A percentile compares a stretch with the other conserved stretches of the same genome.
Evolutionary conservation across 1,140 invertebrate genomes (phyloP).

Genomic region (Caerostris extrusa): DNA sequence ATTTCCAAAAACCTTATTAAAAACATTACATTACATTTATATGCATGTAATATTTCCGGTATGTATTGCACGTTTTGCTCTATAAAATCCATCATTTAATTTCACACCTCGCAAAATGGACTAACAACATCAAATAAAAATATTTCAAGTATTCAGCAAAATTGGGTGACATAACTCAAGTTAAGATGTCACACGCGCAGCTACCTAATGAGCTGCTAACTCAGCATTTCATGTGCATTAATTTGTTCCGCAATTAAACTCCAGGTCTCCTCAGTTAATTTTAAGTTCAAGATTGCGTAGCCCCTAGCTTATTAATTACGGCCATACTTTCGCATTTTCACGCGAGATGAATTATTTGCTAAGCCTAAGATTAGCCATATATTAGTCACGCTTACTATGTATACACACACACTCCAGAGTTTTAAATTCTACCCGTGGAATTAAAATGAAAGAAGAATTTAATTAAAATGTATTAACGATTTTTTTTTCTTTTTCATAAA

Average conservation of each 20-base stretch:
- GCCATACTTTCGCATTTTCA: background rate
- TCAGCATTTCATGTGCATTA: background rate
- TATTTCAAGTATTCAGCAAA: background rate
- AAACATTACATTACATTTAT: too few relatives aligned
- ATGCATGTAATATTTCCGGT: too few relatives aligned
- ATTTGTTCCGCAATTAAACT: slow-evolving; percentile 6
- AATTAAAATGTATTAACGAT: background rate
- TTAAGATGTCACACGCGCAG: background rate
- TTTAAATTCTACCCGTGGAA: background rate
- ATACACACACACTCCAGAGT: background rate
- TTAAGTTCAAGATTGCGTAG: background rate
- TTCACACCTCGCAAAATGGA: too few relatives aligned
- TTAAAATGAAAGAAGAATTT: background rate
- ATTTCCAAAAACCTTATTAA: too few relatives aligned
- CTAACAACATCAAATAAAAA: too few relatives aligned
- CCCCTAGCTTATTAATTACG: background rate
- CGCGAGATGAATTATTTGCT: background rate
- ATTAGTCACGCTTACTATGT: background rate
- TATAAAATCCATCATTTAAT: too few relatives aligned
- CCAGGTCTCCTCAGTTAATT: background rate
- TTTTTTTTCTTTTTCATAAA: too few relatives aligned
- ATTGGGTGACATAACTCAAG: background rate
- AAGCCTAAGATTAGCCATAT: background rate
- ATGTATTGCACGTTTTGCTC: too few relatives aligned
- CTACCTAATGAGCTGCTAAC: background rate